phyloP scores from a whole-genome alignment of 2,888 invertebrate genomes.

The Zeuzera pyrina region DNA sequence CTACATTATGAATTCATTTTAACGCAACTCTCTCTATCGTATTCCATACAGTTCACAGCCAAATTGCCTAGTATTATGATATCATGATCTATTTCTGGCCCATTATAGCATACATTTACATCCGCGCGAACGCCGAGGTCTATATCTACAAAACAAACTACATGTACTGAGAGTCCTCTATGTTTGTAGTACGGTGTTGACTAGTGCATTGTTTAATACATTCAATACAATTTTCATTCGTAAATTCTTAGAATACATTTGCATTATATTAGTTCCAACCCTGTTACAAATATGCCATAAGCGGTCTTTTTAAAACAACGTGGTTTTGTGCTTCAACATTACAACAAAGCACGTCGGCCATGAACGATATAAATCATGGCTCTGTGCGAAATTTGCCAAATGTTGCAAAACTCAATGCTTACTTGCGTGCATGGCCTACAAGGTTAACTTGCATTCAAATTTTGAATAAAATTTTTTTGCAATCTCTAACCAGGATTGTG shows the following conservation, averaged over 20 bases:
- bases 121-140: constrained; percentile 42
- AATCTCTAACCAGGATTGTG: constrained; percentile 18
- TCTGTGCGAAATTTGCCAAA: constrained; percentile 58
- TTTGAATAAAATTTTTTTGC: constrained; percentile 31
- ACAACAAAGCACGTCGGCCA: constrained; percentile 41
- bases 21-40: constrained; percentile 15
- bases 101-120: constrained; percentile 40
- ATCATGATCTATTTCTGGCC: constrained; percentile 59
- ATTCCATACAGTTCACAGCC: constrained; percentile 30
- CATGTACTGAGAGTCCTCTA: not conserved
- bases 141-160: constrained; percentile 30
- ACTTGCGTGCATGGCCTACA: constrained; percentile 34
- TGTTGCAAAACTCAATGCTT: constrained; percentile 42
- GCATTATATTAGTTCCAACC: constrained; percentile 24
- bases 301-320: constrained; percentile 54
- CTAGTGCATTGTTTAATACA: constrained; percentile 17
- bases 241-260: constrained; percentile 26
- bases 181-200: not conserved
- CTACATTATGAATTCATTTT: constrained; percentile 20
- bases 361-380: constrained; percentile 50
- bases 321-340: constrained; percentile 22
- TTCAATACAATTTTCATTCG: constrained; percentile 37
- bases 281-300: constrained; percentile 53
- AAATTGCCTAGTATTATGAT: constrained; percentile 48
- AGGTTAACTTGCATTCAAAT: constrained; percentile 50